Conservation (phyloP, 2,888 invertebrate species). For the Phorcus lineatus region DNA sequence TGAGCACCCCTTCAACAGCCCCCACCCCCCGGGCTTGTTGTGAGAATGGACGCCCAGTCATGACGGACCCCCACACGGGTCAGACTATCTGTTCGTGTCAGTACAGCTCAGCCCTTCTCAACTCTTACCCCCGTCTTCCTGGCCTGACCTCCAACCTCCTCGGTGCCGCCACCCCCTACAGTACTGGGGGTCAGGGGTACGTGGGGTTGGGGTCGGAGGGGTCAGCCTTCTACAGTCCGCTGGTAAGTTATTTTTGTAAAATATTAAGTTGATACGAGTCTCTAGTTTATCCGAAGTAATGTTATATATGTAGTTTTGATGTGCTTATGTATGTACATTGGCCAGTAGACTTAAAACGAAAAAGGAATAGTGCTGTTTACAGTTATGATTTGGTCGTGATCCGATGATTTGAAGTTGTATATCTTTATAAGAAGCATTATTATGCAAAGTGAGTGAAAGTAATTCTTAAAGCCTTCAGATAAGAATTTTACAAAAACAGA, state of each 20-base stretch:
- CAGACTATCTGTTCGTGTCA: constrained; percentile 78
- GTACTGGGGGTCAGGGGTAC: constrained; percentile 72
- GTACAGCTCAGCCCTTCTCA: constrained; percentile 83
- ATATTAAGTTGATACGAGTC: not conserved
- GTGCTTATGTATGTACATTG: not conserved
- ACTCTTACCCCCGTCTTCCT: constrained; percentile 81
- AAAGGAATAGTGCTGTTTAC: too few species aligned
- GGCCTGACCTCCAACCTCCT: constrained; percentile 76
- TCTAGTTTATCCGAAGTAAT: not conserved
- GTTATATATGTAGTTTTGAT: not conserved
- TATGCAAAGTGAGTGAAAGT: too few species aligned
- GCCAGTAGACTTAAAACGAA: too few species aligned
- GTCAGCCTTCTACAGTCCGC: constrained; percentile 94
- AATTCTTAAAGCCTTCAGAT: too few species aligned
- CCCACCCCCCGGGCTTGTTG: constrained; percentile 80
- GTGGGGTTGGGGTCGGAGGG: constrained; percentile 78
- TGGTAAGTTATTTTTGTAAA: constrained; percentile 82
- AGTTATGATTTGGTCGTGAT: too few species aligned
- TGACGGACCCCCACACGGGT: constrained; percentile 73
- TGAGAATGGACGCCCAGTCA: constrained; percentile 86
- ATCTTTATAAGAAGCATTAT: too few species aligned
- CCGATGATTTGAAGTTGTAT: too few species aligned
- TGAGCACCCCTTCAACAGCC: constrained; percentile 43
- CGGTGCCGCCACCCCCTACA: constrained; percentile 67
- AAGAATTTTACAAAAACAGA: too few species aligned